These are phyloP conservation scores for Sebastes jordani DNA, from an alignment of 2,797 vertebrate species.

Conservation along the genomic window DNA sequence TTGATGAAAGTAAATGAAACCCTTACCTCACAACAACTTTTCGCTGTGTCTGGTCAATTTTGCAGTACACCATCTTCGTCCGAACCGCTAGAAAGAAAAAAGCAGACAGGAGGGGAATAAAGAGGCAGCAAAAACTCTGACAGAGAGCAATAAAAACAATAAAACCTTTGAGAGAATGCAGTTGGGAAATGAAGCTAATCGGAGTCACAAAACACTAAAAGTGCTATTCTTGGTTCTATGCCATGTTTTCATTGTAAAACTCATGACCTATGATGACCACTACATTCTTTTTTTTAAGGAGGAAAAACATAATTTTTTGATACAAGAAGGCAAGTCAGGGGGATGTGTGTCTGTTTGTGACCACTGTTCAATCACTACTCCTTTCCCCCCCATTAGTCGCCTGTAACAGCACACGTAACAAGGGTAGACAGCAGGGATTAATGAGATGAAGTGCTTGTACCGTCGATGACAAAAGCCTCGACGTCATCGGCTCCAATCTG, in stretches of 20 bases:
- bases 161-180: background rate
- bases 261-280: background rate
- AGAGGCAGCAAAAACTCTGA: background rate
- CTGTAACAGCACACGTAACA: background rate
- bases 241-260: background rate
- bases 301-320: background rate
- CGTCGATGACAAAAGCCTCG: constrained; percentile 97
- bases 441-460: constrained; percentile 73
- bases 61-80: constrained; percentile 99
- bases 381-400: background rate
- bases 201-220: background rate
- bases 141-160: constrained; percentile 14
- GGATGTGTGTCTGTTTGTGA: background rate
- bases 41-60: constrained; percentile 98
- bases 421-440: background rate
- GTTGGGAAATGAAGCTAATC: constrained; percentile 20
- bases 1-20: background rate
- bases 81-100: constrained; percentile 87
- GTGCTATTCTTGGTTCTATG: constrained; percentile 7
- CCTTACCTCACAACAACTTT: constrained; percentile 97
- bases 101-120: constrained; percentile 10
- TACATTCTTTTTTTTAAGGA: background rate
- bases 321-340: background rate
- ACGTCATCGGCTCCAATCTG: constrained; percentile 95
- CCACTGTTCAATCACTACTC: background rate